A percentile compares a stretch with the other conserved stretches of the same genome.
Evolutionary conservation across 2,797 vertebrate species (phyloP).

Genomic region (Eleutherodactylus coqui): DNA sequence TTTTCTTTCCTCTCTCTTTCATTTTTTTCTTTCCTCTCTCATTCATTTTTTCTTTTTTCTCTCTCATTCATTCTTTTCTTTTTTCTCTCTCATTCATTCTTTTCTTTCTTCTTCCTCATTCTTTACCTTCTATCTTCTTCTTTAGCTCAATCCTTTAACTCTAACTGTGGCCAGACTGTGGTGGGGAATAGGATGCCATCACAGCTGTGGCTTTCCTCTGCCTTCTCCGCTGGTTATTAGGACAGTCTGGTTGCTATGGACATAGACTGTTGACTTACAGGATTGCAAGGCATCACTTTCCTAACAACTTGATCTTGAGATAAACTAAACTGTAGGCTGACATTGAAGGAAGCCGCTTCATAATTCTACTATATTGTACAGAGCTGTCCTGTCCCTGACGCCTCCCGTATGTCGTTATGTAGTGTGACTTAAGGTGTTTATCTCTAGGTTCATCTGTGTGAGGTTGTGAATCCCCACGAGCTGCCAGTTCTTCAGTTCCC

Average conservation of each 20-base stretch:
- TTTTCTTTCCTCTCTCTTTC: too few species aligned
- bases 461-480: slow-evolving; percentile 89
- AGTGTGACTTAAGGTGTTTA: not conserved
- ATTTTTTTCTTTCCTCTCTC: too few species aligned
- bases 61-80: too few species aligned
- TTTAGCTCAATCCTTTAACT: too few species aligned
- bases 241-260: not conserved
- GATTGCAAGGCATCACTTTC: not conserved
- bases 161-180: too few species aligned
- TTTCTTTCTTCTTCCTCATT: not conserved
- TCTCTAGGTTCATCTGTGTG: slow-evolving; percentile 90
- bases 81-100: not conserved
- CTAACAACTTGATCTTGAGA: not conserved
- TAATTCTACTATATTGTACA: not conserved
- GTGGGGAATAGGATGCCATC: too few species aligned
- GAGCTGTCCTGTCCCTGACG: not conserved
- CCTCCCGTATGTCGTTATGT: not conserved
- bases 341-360: not conserved
- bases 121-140: too few species aligned
- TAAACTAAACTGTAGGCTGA: not conserved
- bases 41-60: too few species aligned
- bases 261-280: not conserved
- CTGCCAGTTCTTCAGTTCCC: slow-evolving; percentile 86
- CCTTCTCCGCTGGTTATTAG: not conserved
- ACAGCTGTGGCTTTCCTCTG: too few species aligned